Base-by-base conservation (phyloP, 2,888 invertebrate species). In the Tanytarsus gracilentus region DNA sequence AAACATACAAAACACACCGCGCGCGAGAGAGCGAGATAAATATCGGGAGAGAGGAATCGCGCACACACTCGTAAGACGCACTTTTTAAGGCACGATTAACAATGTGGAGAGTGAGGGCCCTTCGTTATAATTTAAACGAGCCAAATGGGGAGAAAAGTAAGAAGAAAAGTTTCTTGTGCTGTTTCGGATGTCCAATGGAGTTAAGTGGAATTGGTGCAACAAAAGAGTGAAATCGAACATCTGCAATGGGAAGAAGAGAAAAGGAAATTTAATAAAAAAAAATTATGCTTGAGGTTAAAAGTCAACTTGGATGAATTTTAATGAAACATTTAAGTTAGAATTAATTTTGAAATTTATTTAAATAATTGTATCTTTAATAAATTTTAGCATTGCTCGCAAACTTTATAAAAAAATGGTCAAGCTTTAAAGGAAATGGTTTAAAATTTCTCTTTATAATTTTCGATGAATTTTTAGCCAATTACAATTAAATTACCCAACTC, bases 81-180 rank as follows among this genome's bases (percentile, higher is more conserved):
- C 44, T 44, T 44, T 44, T 44, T 44, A 44, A 23, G 18, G 33
- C 44, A 44, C 44, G 44, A 44, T 18, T 44, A n/a, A n/a, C 16
- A 14, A 36, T 36, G 36, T 16, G n/a, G 36, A n/a, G 16, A 14
- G n/a, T 36, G n/a, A 14, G 36, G 14, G 16, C 16, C 16, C 16
- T 36, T 36, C 33, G 33, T 18, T 44, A n/a, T 44, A 44, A 44
- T 18, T 11, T 23, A 44, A 44, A 18, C 23, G 23, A 44, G 11
- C 11, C 44, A 23, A 44, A 44, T 44, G 33, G 14, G 14, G 14
- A 33, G 4, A 33, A 33, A 7, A 33, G 18, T 2, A 21, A 21
- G n/a, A n/a, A n/a, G n/a, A n/a, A n/a, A n/a, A n/a, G n/a, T n/a
- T 44, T 18, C 23, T 44, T 44, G 18, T 44, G 16, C 6, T 39